These are phyloP conservation scores for Acanthopagrus latus DNA, from an alignment of 2,797 vertebrate species.

Conservation along the genomic window DNA sequence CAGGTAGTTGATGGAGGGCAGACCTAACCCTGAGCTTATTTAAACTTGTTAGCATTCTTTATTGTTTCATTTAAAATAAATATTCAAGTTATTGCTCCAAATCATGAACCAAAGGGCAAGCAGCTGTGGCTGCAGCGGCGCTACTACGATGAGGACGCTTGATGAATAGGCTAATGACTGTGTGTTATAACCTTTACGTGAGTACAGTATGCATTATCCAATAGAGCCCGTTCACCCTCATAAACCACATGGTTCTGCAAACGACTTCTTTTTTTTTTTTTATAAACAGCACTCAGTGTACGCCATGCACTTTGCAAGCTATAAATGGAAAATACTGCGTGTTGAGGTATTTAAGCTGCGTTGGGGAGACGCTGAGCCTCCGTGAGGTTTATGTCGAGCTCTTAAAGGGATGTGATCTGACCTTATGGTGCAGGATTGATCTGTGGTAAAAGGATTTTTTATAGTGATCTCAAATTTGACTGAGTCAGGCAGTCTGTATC, in stretches of 20 bases:
- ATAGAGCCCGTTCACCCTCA: slow-evolving; percentile 35
- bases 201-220: slow-evolving; percentile 35
- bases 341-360: slow-evolving; percentile 18
- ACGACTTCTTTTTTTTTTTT: background rate
- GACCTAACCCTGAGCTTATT: background rate
- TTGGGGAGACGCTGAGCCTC: background rate
- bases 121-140: slow-evolving; percentile 31
- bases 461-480: slow-evolving; percentile 75
- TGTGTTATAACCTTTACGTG: slow-evolving; percentile 43
- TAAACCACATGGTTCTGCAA: slow-evolving; percentile 18
- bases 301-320: background rate
- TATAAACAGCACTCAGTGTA: slow-evolving; percentile 22
- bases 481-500: slow-evolving; percentile 73
- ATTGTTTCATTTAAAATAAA: slow-evolving; percentile 31
- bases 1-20: background rate
- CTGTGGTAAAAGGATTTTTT: slow-evolving; percentile 69
- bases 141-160: background rate
- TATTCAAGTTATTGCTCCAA: slow-evolving; percentile 13
- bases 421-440: slow-evolving; percentile 69
- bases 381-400: slow-evolving; percentile 23
- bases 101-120: slow-evolving; percentile 13
- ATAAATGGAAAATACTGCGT: background rate
- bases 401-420: slow-evolving; percentile 61
- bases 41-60: slow-evolving; percentile 24
- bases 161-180: slow-evolving; percentile 24